Evolutionary conservation across 2,797 vertebrate species (phyloP), one percentile per base, ranked within the genome.

Genomic region (Sebastes baramenuke): DNA sequence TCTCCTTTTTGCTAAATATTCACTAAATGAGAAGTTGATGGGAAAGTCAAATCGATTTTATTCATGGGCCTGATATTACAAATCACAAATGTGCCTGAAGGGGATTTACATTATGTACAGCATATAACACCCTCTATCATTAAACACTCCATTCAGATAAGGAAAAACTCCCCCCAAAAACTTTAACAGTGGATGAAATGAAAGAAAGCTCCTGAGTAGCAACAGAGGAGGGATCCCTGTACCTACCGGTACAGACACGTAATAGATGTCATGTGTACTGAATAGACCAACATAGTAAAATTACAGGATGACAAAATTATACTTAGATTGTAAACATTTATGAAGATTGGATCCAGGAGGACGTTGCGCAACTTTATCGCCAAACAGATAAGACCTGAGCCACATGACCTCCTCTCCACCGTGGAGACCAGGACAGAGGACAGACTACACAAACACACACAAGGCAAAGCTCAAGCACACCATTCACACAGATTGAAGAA

Each of bases 1-100:
- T 8, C 5, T 60, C 68, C 22, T 82, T 85, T 81, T 79, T 46
- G 18, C 18, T 68, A 61, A 74, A 75, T 75, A 78, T 61, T 62
- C 24, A 34, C 30, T 20, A 14, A 10, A 29, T 68, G 54, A 59
- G n/a, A 49, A 54, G 60, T 29, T 76, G 27, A 67, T 62, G 60
- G 24, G 30, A 22, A 58, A 68, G 8, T 32, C 3, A 36, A 62
- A 13, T 62, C 4, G 2, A 10, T 59, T 71, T 60, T 16, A 67
- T 30, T 60, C 10, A 60, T 24, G 13, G 18, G 30, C 11, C 25
- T 2, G 8, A n/a, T 38, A 54, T 49, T 25, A 25, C 3, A 7
- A 29, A 67, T 42, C 16, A n/a, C 5, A 46, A 32, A 22, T 54
- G 20, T 72, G 16, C 2, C 20, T 64, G 16, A 27, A 14, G 14